Percentiles rank a stretch among this genome's conserved stretches.
These are phyloP conservation scores for Drosophila paulistorum DNA, from an alignment of 1,140 invertebrate species.

Conservation along the genomic window DNA sequence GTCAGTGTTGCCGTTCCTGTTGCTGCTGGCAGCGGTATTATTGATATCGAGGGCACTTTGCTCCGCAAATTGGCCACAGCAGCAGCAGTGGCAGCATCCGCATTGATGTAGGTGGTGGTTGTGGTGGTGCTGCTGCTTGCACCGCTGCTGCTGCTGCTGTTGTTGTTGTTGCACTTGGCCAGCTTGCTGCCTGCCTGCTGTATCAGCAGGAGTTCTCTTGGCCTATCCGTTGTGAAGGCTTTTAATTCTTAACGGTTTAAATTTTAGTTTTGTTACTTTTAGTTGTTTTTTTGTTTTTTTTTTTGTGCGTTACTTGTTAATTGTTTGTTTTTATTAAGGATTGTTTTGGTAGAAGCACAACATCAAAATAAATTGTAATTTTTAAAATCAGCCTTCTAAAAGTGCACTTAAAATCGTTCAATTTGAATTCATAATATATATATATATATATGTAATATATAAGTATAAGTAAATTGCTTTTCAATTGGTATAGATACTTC, in stretches of 20 bases:
- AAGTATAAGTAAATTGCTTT: conserved; percentile 57
- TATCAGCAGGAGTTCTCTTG: conserved; percentile 78
- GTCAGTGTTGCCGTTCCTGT: conserved; percentile 36
- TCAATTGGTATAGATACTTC: conserved; percentile 53
- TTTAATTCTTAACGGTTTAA: conserved; percentile 13
- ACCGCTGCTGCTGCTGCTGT: conserved; percentile 18
- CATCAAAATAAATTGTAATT: conserved; percentile 77
- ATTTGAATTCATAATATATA: conserved; percentile 40
- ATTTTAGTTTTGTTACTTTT: not conserved
- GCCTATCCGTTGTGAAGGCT: conserved; percentile 75
- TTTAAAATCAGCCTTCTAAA: conserved; percentile 82
- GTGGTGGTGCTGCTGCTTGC: conserved; percentile 11
- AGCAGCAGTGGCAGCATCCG: conserved; percentile 71
- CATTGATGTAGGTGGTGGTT: conserved; percentile 42
- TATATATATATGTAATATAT: conserved; percentile 47
- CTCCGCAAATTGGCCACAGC: conserved; percentile 70
- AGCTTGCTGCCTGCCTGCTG: conserved; percentile 44
- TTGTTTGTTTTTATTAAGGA: conserved; percentile 35
- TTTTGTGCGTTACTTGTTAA: conserved; percentile 14
- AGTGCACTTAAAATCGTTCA: conserved; percentile 78
- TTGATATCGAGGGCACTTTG: conserved; percentile 81
- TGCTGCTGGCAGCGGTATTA: conserved; percentile 73
- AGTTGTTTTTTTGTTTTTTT: not conserved
- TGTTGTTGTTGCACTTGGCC: conserved; percentile 46
- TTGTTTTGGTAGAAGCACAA: conserved; percentile 76